Conservation (phyloP, 2,888 invertebrate species). For the Lypha dubia region DNA sequence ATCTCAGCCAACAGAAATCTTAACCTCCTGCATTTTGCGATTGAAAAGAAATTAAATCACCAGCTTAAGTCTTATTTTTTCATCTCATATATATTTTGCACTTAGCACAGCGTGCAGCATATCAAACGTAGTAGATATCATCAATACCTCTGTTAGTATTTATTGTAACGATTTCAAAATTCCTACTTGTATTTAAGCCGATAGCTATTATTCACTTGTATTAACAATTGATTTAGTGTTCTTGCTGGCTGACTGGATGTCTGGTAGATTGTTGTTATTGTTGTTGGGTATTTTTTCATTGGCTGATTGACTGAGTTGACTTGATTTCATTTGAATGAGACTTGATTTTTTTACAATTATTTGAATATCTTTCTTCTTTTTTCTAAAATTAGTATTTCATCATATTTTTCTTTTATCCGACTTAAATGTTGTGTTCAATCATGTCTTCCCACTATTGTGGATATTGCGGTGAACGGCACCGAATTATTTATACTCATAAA, state of each 20-base stretch:
- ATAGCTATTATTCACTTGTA: conserved; percentile 66
- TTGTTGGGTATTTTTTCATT: too few relatives aligned
- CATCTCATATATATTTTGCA: conserved; percentile 32
- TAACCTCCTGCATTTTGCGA: conserved; percentile 66
- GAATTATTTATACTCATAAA: too few relatives aligned
- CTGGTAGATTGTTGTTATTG: conserved; percentile 26
- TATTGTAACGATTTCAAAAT: conserved; percentile 59
- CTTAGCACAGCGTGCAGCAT: conserved; percentile 33
- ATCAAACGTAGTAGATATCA: conserved; percentile 61
- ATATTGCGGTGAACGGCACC: background rate
- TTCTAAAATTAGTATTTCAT: conserved; percentile 6
- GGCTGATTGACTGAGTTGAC: conserved; percentile 29
- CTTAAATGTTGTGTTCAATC: conserved; percentile 17
- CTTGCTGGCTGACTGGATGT: conserved; percentile 16
- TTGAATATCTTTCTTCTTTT: conserved; percentile 30
- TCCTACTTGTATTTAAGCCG: conserved; percentile 56
- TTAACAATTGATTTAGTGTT: conserved; percentile 45
- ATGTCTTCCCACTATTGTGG: conserved; percentile 25
- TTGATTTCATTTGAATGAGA: conserved; percentile 20
- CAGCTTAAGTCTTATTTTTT: conserved; percentile 55
- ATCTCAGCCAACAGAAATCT: conserved; percentile 67
- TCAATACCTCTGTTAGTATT: conserved; percentile 42
- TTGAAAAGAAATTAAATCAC: conserved; percentile 69
- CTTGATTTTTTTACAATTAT: conserved; percentile 8
- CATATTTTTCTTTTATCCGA: conserved; percentile 18